Percentiles rank a stretch among this genome's conserved stretches.
phyloP scores from a whole-genome alignment of 2,113 vertebrate species.

The Chloebia gouldiae region DNA sequence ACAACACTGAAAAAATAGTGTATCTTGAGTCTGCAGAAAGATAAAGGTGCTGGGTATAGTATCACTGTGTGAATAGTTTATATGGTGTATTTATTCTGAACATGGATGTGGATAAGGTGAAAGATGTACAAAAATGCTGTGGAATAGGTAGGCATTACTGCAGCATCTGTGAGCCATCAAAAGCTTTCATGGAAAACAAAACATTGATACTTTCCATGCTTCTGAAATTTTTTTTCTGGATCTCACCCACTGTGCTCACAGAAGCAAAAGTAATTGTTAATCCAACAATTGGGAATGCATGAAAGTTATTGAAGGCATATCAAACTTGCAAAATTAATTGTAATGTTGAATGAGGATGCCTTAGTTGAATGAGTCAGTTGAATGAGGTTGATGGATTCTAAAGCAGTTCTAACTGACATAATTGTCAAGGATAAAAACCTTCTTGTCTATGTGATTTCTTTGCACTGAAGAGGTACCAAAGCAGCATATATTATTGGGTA shows the following conservation, averaged over 20 bases:
- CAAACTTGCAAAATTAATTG: not conserved
- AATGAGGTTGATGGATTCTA: not conserved
- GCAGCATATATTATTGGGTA: not conserved
- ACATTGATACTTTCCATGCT: accelerated
- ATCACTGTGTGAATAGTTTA: not conserved
- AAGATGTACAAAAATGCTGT: not conserved
- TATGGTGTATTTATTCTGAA: not conserved
- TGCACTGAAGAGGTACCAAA: not conserved
- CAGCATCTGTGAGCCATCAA: not conserved
- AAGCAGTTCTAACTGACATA: not conserved
- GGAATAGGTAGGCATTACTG: not conserved
- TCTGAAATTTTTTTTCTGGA: not conserved
- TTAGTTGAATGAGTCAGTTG: not conserved
- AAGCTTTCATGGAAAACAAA: not conserved
- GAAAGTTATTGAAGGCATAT: not conserved
- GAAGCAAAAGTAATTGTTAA: not conserved
- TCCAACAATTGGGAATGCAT: not conserved
- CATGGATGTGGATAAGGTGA: not conserved
- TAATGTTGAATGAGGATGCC: not conserved
- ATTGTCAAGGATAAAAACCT: not conserved
- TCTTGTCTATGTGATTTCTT: not conserved
- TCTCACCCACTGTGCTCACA: not conserved
- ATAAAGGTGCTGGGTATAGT: not conserved
- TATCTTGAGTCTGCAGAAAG: not conserved
- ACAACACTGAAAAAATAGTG: not conserved